Percentiles rank a stretch among this genome's conserved stretches.
These are phyloP conservation scores for Cheilosia grossa DNA, from an alignment of 2,888 invertebrate genomes.

Conservation along the genomic window DNA sequence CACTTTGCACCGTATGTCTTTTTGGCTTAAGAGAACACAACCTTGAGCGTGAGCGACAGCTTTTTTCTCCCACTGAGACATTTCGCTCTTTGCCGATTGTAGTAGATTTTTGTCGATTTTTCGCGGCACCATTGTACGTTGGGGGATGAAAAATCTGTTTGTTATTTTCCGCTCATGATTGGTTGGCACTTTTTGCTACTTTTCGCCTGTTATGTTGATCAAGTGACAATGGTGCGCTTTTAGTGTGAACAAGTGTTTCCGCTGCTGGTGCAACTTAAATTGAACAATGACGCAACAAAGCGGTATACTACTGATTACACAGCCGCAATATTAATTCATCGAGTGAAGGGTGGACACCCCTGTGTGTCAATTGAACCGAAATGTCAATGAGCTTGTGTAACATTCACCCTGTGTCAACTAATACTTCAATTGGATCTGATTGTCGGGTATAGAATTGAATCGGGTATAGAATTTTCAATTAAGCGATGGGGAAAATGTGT, in stretches of 20 bases:
- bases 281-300: constrained; percentile 59
- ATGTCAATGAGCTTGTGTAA: constrained; percentile 68
- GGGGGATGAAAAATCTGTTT: not conserved
- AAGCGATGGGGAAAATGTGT: constrained; percentile 2
- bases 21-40: constrained; percentile 23
- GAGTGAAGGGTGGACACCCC: constrained; percentile 13
- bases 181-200: not conserved
- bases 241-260: constrained; percentile 71
- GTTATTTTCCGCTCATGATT: not conserved
- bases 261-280: constrained; percentile 59
- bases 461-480: constrained; percentile 74
- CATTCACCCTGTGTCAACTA: constrained; percentile 53
- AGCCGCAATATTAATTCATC: constrained; percentile 49
- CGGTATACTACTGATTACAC: constrained; percentile 35
- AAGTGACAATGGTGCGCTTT: constrained; percentile 56
- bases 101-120: constrained; percentile 46
- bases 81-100: constrained; percentile 8
- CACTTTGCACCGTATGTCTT: constrained; percentile 24
- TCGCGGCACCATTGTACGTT: too few relatives aligned
- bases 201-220: constrained; percentile 19
- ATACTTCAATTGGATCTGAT: constrained; percentile 64
- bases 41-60: not conserved
- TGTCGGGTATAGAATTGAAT: constrained; percentile 52
- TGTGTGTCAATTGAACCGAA: constrained; percentile 37
- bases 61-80: constrained; percentile 17